Conservation (phyloP, 2,888 invertebrate species). For the Barypeithes pellucidus region DNA sequence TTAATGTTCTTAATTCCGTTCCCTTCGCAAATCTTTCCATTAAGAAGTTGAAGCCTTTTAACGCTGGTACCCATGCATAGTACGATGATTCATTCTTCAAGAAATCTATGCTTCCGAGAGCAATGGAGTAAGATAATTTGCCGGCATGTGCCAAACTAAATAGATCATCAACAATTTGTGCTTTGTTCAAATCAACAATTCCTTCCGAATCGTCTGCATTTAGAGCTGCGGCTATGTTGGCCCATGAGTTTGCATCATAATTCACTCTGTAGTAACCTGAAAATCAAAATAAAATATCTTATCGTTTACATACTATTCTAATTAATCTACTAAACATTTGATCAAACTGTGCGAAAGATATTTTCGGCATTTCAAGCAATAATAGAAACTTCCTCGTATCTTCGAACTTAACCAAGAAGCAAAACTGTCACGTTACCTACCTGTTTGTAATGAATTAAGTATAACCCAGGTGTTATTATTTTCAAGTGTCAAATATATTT, state of each 20-base stretch:
- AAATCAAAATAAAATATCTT: too few species aligned
- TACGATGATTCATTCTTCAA: conserved; percentile 80
- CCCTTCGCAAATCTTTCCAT: conserved; percentile 49
- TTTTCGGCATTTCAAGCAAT: too few species aligned
- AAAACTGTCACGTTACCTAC: conserved; percentile 68
- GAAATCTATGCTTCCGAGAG: conserved; percentile 80
- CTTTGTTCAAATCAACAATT: conserved; percentile 80
- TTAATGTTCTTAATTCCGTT: conserved; percentile 36
- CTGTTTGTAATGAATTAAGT: conserved; percentile 77
- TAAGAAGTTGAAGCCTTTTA: conserved; percentile 57
- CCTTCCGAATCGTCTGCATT: conserved; percentile 67
- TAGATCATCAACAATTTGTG: conserved; percentile 84
- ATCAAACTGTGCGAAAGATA: too few species aligned
- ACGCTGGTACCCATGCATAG: conserved; percentile 82
- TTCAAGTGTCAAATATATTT: conserved; percentile 52
- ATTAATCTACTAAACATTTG: not conserved
- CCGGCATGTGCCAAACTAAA: conserved; percentile 77
- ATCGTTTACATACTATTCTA: too few species aligned
- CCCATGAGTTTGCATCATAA: conserved; percentile 80
- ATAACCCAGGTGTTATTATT: conserved; percentile 73
- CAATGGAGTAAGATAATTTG: conserved; percentile 70
- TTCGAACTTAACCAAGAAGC: too few species aligned
- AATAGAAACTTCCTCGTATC: not conserved
- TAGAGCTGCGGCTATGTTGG: conserved; percentile 72
- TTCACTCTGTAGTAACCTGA: conserved; percentile 78